Base-by-base conservation (phyloP, 2,113 vertebrate species). In the Neotoma lepida region DNA sequence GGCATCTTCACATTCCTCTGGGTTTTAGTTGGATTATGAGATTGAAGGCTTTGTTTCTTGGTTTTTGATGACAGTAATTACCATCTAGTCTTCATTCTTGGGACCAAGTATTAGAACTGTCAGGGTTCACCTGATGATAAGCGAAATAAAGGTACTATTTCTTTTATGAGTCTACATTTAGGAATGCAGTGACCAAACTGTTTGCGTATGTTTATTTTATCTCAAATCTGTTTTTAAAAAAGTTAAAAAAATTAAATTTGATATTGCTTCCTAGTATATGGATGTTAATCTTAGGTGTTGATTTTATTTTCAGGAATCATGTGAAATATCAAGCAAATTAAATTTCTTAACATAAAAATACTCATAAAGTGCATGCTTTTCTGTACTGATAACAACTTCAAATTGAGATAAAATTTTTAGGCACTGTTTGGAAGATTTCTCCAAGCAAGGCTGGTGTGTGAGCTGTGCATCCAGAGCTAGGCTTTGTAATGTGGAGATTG, bases 21-120 rank as follows among this genome's bases (percentile, higher is more conserved):
- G 93, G 58, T 93, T 96, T 97, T 95, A 94, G 93, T 95, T 96
- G 96, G 96, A 96, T 97, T 78, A 97, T 86, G 46, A 97, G 96
- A 82, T 94, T 95, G 95, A 97, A 92, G 73, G 49, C 66, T 95
- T 90, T 92, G 39, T 92, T 78, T 97, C 96, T 98, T 96, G 96
- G 61, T 63, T 70, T 96, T 93, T 97, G 90, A 95, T 97, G 58
- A 86, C 98, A 93, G 39, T 22, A 89, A 86, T 96, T 58, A 66
- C 0, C 58, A 70, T 88, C 39, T 68, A 91, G 73, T 95, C 95
- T 10, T 86, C 22, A 24, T 71, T 95, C 41, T 54, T 71, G 8
- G 87, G 1, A 74, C 54, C 87, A 24, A 73, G 28, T 86, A n/a
- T 82, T 96, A 66, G 46, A 93, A 68, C 93, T 96, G 86, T 88